Evolutionary conservation across 2,888 invertebrate genomes (phyloP), one percentile per base, ranked within the genome.

Genomic region (Escarpia spicata): DNA sequence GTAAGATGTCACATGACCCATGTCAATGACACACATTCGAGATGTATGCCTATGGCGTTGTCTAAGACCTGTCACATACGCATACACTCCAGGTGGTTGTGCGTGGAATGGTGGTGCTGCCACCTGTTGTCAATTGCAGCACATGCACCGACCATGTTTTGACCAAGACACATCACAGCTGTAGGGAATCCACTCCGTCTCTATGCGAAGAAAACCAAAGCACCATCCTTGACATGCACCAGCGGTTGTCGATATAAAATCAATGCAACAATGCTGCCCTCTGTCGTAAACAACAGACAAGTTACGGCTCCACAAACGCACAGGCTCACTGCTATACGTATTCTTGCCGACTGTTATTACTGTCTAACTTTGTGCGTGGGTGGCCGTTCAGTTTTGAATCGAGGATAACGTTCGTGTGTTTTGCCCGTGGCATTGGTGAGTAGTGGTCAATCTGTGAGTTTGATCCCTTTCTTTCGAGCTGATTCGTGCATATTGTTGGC

Each of bases 11-110:
- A 75, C n/a, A 75, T 26, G 75, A 75, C 26, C 75, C 75, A 75
- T 26, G 75, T 75, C 75, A 26, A 26, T 75, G 75, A 75, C 75
- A 75, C 75, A 75, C 75, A 75, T 75, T 75, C 26, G 19, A 19
- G 75, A 75, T 75, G 75, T 75, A 26, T 75, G 75, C 75, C 75
- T 75, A 75, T 75, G 75, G 75, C 75, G 75, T 75, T 75, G 75
- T 75, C 75, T 75, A 75, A 75, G 75, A 75, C 75, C 75, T 75
- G 75, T 75, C 75, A 26, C 75, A 75, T 75, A 75, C 26, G 26
- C 75, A 75, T 75, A 75, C 75, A 75, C 75, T 52, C 52, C 52
- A 52, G 15, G 52, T 15, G 75, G n/a, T 75, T 75, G 75, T 26
- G 75, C 26, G 75, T n/a, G 19, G 19, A 26, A 75, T 26, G 75